Evolutionary conservation across 2,888 invertebrate genomes (phyloP), one percentile per base, ranked within the genome.

Genomic region (Phalera bucephala): DNA sequence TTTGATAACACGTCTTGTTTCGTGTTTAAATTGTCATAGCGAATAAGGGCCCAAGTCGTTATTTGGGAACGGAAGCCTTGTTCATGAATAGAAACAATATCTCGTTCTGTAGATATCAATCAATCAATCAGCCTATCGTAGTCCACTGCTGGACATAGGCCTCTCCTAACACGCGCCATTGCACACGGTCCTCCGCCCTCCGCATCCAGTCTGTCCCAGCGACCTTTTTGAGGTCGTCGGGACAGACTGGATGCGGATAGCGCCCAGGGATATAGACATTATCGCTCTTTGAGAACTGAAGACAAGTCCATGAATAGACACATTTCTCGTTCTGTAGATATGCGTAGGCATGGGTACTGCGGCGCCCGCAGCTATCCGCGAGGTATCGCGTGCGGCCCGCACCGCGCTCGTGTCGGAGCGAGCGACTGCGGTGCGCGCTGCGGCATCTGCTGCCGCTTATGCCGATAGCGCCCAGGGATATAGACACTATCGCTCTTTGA

Each of bases 261-360:
- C 96, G 62, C 96, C 97, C 3, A 94, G 95, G 0, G 98, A 99
- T 75, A 88, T 99, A 53, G 99, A 99, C 79, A 96, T n/a, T 54
- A 92, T 98, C 35, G 96, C 97, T 3, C n/a, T n/a, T n/a, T n/a
- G n/a, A n/a, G n/a, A n/a, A n/a, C n/a, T n/a, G n/a, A n/a, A n/a
- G n/a, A n/a, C n/a, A n/a, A n/a, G n/a, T n/a, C n/a, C 7, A 7
- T 5, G 7, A 10, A 14, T 2, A 11, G 19, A 26, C 10, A n/a
- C 7, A 30, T 17, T 14, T n/a, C n/a, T 31, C 51, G 36, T n/a
- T n/a, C n/a, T 47, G 20, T 51, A 94, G 94, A 94, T 95, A 36
- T 96, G 96, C 71, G 94, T 95, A 37, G 99, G 99, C 13, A 97
- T 99, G 94, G 99, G 99, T 30, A 94, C 94, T 15, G 99, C 98